These are phyloP conservation scores for Karalla daura DNA, from an alignment of 2,797 vertebrate species.

Conservation along the genomic window DNA sequence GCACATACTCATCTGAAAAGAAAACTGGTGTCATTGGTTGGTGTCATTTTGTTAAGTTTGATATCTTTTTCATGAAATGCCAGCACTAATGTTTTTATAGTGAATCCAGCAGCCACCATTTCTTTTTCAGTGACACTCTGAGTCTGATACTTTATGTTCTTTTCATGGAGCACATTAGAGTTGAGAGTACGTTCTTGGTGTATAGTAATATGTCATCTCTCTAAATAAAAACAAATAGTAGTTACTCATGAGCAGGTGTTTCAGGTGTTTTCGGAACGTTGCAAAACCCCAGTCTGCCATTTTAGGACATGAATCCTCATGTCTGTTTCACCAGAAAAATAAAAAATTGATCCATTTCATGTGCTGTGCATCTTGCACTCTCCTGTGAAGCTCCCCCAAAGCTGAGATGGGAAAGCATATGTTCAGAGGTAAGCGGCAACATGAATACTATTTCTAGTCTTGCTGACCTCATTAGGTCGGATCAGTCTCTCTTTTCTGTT, in stretches of 20 bases:
- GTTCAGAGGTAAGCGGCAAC: not conserved
- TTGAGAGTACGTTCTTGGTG: too few species aligned
- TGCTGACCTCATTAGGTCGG: constrained; percentile 24
- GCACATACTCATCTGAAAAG: constrained; percentile 45
- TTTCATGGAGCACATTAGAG: constrained; percentile 17
- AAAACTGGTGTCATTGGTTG: constrained; percentile 55
- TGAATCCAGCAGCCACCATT: constrained; percentile 21
- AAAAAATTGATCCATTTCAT: not conserved
- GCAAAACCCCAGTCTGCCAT: too few species aligned
- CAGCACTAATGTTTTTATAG: constrained; percentile 47
- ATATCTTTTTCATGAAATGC: constrained; percentile 32
- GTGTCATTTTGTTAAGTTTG: constrained; percentile 41
- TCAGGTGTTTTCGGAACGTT: too few species aligned
- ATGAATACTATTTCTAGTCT: constrained; percentile 28
- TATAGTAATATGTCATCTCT: too few species aligned
- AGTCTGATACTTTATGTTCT: constrained; percentile 29
- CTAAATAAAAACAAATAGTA: too few species aligned
- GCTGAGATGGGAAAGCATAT: constrained; percentile 9
- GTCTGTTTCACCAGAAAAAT: not conserved
- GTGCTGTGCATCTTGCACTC: not conserved
- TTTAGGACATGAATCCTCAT: not conserved
- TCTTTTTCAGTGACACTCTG: constrained; percentile 31
- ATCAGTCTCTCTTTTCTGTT: constrained; percentile 14
- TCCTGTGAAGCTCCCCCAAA: not conserved
- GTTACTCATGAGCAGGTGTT: too few species aligned